Conservation (phyloP, 2,113 vertebrate genomes). For the Theristicus caerulescens region DNA sequence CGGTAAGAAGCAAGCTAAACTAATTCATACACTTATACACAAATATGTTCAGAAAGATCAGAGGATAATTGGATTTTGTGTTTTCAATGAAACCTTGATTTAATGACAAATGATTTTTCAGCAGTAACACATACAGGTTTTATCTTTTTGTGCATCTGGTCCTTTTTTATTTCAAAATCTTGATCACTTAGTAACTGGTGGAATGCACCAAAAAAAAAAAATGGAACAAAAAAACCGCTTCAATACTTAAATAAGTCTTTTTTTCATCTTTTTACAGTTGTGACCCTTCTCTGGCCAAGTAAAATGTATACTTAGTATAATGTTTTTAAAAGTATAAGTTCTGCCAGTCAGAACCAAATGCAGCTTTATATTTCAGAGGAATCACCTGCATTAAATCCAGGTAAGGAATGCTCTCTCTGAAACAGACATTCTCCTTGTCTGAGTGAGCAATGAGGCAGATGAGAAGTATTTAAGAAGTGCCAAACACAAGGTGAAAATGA, state of each 20-base stretch:
- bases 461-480: neutral
- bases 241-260: neutral
- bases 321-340: neutral
- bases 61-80: neutral
- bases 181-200: neutral
- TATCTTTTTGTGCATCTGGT: neutral
- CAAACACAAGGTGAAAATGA: neutral
- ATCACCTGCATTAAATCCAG: neutral
- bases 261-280: neutral
- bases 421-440: neutral
- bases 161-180: neutral
- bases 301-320: neutral
- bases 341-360: neutral
- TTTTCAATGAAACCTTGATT: neutral
- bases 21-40: neutral
- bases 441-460: neutral
- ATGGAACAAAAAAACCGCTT: neutral
- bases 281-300: neutral
- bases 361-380: neutral
- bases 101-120: neutral
- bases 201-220: neutral
- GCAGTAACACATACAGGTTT: neutral
- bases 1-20: neutral
- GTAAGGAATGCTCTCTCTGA: neutral
- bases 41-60: neutral